phyloP scores from a whole-genome alignment of 2,888 invertebrate genomes.

The Ctena decussata region DNA sequence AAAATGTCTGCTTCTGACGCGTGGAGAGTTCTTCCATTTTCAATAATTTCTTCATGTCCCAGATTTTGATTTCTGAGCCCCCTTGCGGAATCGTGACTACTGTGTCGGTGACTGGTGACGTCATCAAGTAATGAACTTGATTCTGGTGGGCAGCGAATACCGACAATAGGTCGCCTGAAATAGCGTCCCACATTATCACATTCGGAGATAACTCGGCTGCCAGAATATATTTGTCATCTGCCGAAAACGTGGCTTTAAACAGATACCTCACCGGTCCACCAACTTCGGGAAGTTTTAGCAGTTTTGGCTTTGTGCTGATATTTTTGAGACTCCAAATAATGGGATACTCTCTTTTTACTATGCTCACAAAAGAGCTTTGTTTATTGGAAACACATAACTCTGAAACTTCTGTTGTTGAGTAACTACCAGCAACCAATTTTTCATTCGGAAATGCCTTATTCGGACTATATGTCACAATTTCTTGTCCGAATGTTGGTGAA shows the following conservation, averaged over 20 bases:
- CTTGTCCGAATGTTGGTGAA: conserved; percentile 60
- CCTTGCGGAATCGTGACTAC: conserved; percentile 54
- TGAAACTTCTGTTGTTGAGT: conserved; percentile 63
- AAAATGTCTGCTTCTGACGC: conserved; percentile 40
- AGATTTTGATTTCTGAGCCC: conserved; percentile 59
- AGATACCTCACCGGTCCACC: conserved; percentile 46
- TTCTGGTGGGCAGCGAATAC: conserved; percentile 54
- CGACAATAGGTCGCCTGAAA: conserved; percentile 52
- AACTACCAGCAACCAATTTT: conserved; percentile 37
- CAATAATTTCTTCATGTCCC: conserved; percentile 59
- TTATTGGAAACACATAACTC: conserved; percentile 56
- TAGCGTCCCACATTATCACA: conserved; percentile 61
- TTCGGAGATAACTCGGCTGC: conserved; percentile 55
- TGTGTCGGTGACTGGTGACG: conserved; percentile 27
- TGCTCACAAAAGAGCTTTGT: conserved; percentile 52
- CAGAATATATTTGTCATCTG: conserved; percentile 59
- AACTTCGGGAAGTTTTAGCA: conserved; percentile 41
- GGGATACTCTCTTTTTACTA: conserved; percentile 63
- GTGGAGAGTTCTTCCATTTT: conserved; percentile 58
- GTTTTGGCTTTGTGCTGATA: conserved; percentile 57
- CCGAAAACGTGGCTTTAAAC: conserved; percentile 55
- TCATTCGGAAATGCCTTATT: conserved; percentile 46
- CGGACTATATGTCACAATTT: conserved; percentile 55
- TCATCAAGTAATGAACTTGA: conserved; percentile 44
- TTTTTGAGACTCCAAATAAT: conserved; percentile 64